Conservation (phyloP, 2,113 vertebrate species). For the Ameiurus melas region DNA sequence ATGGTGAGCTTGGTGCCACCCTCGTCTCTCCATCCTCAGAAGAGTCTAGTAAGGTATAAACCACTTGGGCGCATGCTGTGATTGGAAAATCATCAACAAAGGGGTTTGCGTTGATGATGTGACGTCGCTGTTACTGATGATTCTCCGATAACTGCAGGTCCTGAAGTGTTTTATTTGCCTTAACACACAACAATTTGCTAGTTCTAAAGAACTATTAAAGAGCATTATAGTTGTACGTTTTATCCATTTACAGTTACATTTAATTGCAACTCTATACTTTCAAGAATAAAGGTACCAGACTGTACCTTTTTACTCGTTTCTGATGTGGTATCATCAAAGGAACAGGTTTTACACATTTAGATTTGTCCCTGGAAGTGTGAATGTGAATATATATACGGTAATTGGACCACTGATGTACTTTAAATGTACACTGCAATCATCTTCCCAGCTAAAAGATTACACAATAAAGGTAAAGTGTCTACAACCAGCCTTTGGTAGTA, state of each 20-base stretch:
- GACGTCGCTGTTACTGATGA: not conserved
- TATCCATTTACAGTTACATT: not conserved
- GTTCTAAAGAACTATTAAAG: not conserved
- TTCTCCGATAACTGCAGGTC: not conserved
- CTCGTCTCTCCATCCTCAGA: not conserved
- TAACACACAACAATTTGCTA: not conserved
- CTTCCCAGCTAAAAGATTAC: not conserved
- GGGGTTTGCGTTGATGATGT: not conserved
- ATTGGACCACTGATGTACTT: not conserved
- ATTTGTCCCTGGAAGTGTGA: not conserved
- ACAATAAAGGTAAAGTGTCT: too few relatives aligned
- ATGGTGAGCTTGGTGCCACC: not conserved
- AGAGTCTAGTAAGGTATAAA: not conserved
- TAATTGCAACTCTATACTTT: not conserved
- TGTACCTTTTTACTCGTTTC: not conserved
- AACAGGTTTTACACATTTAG: too few relatives aligned
- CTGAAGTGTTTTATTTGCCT: not conserved
- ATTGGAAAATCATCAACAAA: not conserved
- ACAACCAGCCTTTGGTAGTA: not conserved
- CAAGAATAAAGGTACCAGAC: not conserved
- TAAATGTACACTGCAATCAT: not conserved
- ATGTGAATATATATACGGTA: not conserved
- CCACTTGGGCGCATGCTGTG: not conserved
- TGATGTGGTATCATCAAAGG: not conserved
- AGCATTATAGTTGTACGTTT: not conserved